Base-by-base conservation (phyloP, 2,113 vertebrate genomes). In the Oxygymnocypris stewartii region DNA sequence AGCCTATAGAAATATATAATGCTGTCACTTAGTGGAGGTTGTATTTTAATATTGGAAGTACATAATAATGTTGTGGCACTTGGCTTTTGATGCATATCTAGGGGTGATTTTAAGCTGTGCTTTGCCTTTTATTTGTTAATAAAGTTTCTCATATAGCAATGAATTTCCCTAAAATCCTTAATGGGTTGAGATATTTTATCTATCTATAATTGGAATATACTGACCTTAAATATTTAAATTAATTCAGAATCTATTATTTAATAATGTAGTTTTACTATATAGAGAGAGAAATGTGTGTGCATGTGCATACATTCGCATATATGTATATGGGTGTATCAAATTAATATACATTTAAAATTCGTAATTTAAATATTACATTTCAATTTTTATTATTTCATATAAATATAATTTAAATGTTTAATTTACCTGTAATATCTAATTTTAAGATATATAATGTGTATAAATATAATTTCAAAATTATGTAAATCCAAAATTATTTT, bases 81-180 rank as follows among this genome's bases (percentile, higher is more conserved):
- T 88, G 90, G 89, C 80, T 80, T 86, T 88, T 74, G 82, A 90
- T 90, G 69, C 84, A 75, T 79, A 89, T 91, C 61, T 91, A 84
- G 91, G 75, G 87, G 82, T 92, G 87, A 91, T 89, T 90, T 92
- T 90, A 86, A 91, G 89, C 90, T 93, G 89, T 94, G 93, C 92
- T 94, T 93, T 90, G 89, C 91, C 90, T 93, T 91, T 75, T 90
- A 91, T 94, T 94, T 93, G 90, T 91, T 95, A 94, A 93, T 95
- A 94, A 94, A 95, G 92, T 94, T 95, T 95, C 89, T 93, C 94
- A 84, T 71, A 47, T 49, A 67, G 42, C 80, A 23, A 31, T 67
- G 2, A 7, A 67, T 35, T 23, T 59, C 20, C 57, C 3, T 59
- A 7, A n/a, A 61, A n/a, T 61, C 57, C 1, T n/a, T 61, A 23